Base-by-base conservation (phyloP, 2,113 vertebrate genomes). In the Lagopus leucura region DNA sequence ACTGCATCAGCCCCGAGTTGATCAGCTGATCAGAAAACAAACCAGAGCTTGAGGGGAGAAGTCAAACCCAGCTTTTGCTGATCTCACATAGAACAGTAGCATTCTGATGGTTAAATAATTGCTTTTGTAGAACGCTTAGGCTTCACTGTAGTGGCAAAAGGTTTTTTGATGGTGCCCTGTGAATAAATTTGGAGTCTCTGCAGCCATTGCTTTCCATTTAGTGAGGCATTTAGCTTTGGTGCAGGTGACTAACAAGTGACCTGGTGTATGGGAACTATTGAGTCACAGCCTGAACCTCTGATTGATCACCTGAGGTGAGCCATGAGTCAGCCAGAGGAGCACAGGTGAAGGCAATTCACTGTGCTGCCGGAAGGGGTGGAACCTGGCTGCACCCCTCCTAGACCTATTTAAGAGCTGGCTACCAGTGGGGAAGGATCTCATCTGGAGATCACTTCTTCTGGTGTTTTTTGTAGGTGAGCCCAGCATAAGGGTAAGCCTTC, bases 21-120 rank as follows among this genome's bases (percentile, higher is more conserved):
- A 88, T 55, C 34, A 82, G 54, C 40, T 58, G 60, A 92, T 74
- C 10, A 89, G 75, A 85, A 94, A 76, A 89, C 50, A 92, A 95
- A 91, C 12, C 34, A n/a, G 71, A 38, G 45, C 65, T 63, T 63
- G 42, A 38, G 50, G 28, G 86, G 38, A 91, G 45, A 19, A 91
- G 74, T 4, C 66, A 92, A 92, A 91, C 63, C 22, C 5, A 1
- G 9, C 45, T 80, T 88, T 91, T 83, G 63, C 45, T 66, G 45
- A 60, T 85, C 18, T 58, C 66, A 66, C 13, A 74, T 18, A 63
- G 91, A 89, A 66, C 13, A 85, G 28, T 40, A 93, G 61, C 47
- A 77, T 52, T 32, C 28, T 77, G 30, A 27, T 81, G 64, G 82
- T 52, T 57, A 72, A 88, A 61, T 61, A 92, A 78, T 24, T 71